A percentile compares a stretch with the other conserved stretches of the same genome.
Evolutionary conservation across 2,113 vertebrate genomes (phyloP).

Genomic region (Natator depressus): DNA sequence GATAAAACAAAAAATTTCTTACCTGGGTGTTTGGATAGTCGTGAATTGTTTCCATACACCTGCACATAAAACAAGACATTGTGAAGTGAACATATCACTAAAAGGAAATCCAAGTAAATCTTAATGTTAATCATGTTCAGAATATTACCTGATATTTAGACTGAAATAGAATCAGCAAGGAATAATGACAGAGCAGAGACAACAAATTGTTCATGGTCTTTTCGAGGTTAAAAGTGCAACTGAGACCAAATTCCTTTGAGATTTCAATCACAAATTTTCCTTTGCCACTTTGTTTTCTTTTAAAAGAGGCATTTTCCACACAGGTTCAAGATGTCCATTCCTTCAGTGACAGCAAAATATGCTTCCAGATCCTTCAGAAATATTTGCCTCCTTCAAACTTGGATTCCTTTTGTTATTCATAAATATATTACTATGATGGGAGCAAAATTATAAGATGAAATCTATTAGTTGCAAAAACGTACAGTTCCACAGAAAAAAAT

Average conservation of each 20-base stretch:
- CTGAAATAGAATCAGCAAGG: constrained; percentile 78
- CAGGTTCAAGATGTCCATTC: not conserved
- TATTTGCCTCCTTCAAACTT: not conserved
- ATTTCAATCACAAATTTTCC: not conserved
- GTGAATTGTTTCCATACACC: constrained; percentile 79
- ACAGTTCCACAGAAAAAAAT: not conserved
- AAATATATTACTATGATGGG: not conserved
- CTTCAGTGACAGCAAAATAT: not conserved
- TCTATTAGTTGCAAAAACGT: not conserved
- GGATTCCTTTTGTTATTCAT: not conserved
- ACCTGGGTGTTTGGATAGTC: constrained; percentile 88
- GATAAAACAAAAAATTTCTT: constrained; percentile 31
- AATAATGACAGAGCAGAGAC: constrained; percentile 25
- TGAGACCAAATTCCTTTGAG: not conserved
- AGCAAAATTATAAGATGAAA: not conserved
- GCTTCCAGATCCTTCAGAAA: not conserved
- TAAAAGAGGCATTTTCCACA: constrained; percentile 24
- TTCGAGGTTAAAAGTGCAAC: not conserved
- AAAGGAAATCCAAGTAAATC: not conserved
- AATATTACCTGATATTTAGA: constrained; percentile 82
- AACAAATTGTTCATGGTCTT: constrained; percentile 67
- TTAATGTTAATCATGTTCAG: fast-evolving
- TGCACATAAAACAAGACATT: constrained; percentile 66
- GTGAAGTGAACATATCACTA: not conserved
- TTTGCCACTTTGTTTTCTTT: not conserved